Base-by-base conservation (phyloP, 2,888 invertebrate species). In the Anoncus sp. region DNA sequence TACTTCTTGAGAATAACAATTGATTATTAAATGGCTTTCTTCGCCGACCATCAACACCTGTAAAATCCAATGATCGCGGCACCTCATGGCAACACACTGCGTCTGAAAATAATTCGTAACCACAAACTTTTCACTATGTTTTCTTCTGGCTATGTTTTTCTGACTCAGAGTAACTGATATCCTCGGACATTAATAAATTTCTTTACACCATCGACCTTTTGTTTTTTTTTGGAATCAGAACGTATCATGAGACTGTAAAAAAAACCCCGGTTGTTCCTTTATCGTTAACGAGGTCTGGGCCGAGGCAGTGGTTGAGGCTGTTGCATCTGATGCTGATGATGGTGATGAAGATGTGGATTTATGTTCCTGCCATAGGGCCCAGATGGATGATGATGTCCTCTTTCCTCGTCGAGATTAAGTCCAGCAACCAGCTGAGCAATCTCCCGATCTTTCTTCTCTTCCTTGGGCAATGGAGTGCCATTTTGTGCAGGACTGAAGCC, bases 371-470 rank as follows among this genome's bases (percentile, higher is more conserved):
- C 63, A 92, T 93, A 94, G 92, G 92, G 93, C 86, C 91, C 94
- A 85, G 93, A 92, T 60, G 94, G 94, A 89, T 95, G 95, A 27
- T 94, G 93, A 57, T 95, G 92, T 89, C 96, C 96, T 81, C 94
- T 91, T 82, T 96, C 95, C 77, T 97, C 96, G 0, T 96, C 96
- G 66, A 98, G 93, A 87, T 96, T 97, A 85, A 98, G 92, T 20
- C 97, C 98, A n/a, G 97, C 97, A 81, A 98, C 96, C 94, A 98
- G 94, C 92, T 98, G 98, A 92, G 97, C 96, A 83, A 98, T 97
- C 92, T 98, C 97, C 3, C 97, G 93, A 91, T 97, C 97, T 90
- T 97, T 97, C 90, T 97, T 97, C 79, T 91, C 87, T 76, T 92
- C 86, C 81, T 91, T 89, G 60, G 91, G 89, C 82, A 91, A 84